Conservation (phyloP, 1,140 invertebrate species). For the Ips nitidus region DNA sequence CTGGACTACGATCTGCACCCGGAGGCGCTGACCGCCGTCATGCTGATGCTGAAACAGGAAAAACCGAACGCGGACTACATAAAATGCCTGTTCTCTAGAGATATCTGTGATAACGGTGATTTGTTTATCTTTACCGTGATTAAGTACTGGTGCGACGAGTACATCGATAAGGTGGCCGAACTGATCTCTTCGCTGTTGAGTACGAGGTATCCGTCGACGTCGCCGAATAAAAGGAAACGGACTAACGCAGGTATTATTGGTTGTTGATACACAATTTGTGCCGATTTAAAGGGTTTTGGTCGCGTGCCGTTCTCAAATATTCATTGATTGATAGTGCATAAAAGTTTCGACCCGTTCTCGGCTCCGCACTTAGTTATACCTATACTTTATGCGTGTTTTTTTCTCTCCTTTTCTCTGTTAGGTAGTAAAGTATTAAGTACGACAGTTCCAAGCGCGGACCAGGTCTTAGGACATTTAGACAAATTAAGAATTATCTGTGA, state of each 20-base stretch:
- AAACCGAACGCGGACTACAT: slow-evolving; percentile 85
- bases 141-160: slow-evolving; percentile 90
- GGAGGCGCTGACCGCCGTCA: slow-evolving; percentile 88
- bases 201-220: slow-evolving; percentile 78
- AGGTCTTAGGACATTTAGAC: slow-evolving; percentile 90
- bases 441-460: slow-evolving; percentile 67
- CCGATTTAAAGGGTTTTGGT: no score
- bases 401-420: slow-evolving; percentile 18
- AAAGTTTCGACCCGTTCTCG: not conserved
- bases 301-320: no score
- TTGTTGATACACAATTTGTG: slow-evolving; percentile 39
- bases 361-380: not conserved
- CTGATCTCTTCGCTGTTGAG: slow-evolving; percentile 75
- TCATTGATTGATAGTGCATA: no score
- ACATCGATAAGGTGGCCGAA: slow-evolving; percentile 87
- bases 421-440: slow-evolving; percentile 49
- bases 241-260: slow-evolving; percentile 50
- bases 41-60: slow-evolving; percentile 90
- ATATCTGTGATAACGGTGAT: slow-evolving; percentile 70
- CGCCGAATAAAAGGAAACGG: slow-evolving; percentile 89
- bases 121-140: slow-evolving; percentile 85
- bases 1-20: slow-evolving; percentile 85
- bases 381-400: slow-evolving; percentile 8
- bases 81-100: slow-evolving; percentile 78
- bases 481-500: slow-evolving; percentile 77